Conservation (phyloP, 2,888 invertebrate species). For the Catocala fraxini region DNA sequence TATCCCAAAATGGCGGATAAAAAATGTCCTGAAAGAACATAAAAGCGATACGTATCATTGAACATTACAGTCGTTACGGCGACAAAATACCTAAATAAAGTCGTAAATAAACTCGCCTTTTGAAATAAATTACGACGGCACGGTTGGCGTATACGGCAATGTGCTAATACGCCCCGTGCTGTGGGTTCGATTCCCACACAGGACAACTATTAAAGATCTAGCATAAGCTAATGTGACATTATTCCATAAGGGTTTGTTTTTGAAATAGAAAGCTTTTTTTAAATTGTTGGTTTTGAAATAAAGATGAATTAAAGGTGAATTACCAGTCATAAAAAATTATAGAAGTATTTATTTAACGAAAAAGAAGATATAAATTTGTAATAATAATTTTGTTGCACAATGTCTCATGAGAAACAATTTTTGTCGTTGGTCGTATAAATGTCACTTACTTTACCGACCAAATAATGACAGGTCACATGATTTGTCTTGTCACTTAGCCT, state of each 20-base stretch:
- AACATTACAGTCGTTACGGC: slow-evolving; percentile 19
- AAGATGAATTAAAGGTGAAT: too few species aligned
- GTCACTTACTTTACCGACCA: too few species aligned
- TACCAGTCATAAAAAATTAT: too few species aligned
- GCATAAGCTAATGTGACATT: neutral
- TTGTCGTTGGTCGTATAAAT: too few species aligned
- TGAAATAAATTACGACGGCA: slow-evolving; percentile 3
- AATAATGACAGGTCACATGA: too few species aligned
- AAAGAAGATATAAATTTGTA: too few species aligned
- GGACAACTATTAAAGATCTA: neutral
- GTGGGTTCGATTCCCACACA: neutral
- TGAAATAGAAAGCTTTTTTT: too few species aligned
- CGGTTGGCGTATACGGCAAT: neutral
- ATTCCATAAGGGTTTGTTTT: too few species aligned
- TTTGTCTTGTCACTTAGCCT: neutral
- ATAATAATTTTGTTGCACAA: too few species aligned
- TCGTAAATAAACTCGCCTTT: slow-evolving; percentile 17
- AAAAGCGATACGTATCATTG: slow-evolving; percentile 32
- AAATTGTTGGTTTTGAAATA: too few species aligned
- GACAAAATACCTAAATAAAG: slow-evolving; percentile 33
- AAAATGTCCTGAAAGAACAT: slow-evolving; percentile 23
- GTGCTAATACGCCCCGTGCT: neutral
- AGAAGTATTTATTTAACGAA: too few species aligned
- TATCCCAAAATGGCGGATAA: slow-evolving; percentile 11
- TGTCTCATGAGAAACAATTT: too few species aligned